A percentile compares a stretch with the other conserved stretches of the same genome.
Evolutionary conservation across 2,113 vertebrate species (phyloP).

Genomic region (Chamaetylas fuelleborni): DNA sequence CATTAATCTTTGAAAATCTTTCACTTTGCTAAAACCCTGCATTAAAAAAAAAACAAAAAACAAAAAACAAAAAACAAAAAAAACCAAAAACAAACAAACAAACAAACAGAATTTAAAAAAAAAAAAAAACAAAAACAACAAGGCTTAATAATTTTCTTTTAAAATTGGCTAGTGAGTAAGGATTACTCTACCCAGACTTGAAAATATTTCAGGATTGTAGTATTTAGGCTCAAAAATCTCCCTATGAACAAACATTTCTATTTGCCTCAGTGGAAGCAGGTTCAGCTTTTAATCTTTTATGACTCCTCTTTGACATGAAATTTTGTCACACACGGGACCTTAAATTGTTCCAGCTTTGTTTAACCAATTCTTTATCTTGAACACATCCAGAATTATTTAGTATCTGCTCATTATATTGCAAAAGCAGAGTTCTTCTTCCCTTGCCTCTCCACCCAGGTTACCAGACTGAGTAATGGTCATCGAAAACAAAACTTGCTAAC

Average conservation of each 20-base stretch:
- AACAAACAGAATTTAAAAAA: too few relatives aligned
- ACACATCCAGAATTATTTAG: neutral
- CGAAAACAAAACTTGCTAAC: neutral
- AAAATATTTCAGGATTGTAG: neutral
- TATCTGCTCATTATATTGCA: neutral
- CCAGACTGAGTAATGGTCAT: neutral
- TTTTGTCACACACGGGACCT: neutral
- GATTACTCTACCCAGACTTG: neutral
- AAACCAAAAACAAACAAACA: neutral
- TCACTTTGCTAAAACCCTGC: slow-evolving; percentile 10
- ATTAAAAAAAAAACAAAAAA: neutral
- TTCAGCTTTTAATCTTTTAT: neutral
- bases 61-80: too few relatives aligned
- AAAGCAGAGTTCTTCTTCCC: neutral
- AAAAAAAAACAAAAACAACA: too few relatives aligned
- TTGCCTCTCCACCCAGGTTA: neutral
- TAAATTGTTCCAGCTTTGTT: neutral
- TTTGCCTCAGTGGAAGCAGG: neutral
- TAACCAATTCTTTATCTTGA: neutral
- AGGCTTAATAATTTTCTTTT: neutral
- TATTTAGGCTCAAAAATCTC: neutral
- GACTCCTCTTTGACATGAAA: neutral
- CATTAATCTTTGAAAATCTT: slow-evolving; percentile 15
- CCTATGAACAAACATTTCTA: neutral
- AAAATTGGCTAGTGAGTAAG: neutral